phyloP scores from a whole-genome alignment of 2,797 vertebrate species.

The Emys orbicularis region DNA sequence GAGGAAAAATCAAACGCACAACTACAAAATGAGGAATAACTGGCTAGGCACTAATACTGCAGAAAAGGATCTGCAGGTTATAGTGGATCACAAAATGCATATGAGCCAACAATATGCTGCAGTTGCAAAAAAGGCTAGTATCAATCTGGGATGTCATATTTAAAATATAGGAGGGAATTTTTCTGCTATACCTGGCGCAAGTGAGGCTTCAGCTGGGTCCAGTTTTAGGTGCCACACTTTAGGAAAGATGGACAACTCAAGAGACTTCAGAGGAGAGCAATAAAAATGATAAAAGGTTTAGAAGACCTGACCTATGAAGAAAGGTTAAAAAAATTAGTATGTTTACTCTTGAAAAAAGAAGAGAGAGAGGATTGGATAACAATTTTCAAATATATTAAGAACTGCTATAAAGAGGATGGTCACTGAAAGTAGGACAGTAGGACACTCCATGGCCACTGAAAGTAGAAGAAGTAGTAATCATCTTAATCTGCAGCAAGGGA shows the following conservation, averaged over 20 bases:
- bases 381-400: background rate
- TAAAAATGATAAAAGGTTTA: background rate
- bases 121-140: background rate
- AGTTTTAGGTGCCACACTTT: background rate
- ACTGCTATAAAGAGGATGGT: background rate
- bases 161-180: background rate
- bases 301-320: background rate
- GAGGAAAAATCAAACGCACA: background rate
- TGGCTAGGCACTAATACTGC: background rate
- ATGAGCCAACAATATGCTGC: too few species aligned
- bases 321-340: background rate
- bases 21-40: background rate
- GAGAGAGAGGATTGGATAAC: background rate
- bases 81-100: too few species aligned
- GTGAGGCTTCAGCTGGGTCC: background rate
- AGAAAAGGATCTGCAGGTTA: too few species aligned
- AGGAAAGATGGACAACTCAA: background rate
- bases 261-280: background rate
- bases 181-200: background rate
- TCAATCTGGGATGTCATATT: background rate
- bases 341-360: background rate
- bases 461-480: background rate
- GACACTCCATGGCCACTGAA: background rate
- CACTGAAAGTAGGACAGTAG: background rate
- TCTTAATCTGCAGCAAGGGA: background rate